These are phyloP conservation scores for Cheilosia vulpina DNA, from an alignment of 2,888 invertebrate species.

Conservation along the genomic window DNA sequence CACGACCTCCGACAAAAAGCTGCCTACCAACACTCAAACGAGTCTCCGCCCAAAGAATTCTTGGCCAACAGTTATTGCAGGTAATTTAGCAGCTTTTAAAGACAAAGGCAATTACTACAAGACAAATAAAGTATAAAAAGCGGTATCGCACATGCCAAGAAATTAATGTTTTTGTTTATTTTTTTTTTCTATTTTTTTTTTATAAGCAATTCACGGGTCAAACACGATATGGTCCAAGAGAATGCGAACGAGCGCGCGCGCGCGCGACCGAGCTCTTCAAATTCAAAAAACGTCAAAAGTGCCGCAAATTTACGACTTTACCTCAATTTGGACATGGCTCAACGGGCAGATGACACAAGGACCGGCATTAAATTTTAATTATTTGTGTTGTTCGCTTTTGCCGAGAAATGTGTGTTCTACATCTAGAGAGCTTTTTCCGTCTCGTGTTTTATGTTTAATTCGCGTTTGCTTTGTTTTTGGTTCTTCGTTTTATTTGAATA, in stretches of 20 bases:
- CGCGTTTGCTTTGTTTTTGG: slow-evolving; percentile 50
- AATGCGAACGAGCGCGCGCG: slow-evolving; percentile 35
- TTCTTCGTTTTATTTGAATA: slow-evolving; percentile 67
- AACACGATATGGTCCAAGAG: slow-evolving; percentile 57
- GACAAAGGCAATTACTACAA: slow-evolving; percentile 55
- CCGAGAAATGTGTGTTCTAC: slow-evolving; percentile 75
- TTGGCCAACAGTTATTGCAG: slow-evolving; percentile 33
- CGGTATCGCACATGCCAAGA: slow-evolving; percentile 68
- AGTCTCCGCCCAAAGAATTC: slow-evolving; percentile 50
- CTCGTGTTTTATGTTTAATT: slow-evolving; percentile 48
- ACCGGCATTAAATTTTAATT: slow-evolving; percentile 74
- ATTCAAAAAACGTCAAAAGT: slow-evolving; percentile 75
- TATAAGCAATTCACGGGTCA: slow-evolving; percentile 51
- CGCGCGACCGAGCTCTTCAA: slow-evolving; percentile 62
- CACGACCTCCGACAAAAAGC: background rate
- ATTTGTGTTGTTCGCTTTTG: slow-evolving; percentile 68
- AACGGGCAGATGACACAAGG: slow-evolving; percentile 74
- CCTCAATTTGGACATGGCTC: slow-evolving; percentile 74
- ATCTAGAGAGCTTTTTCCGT: slow-evolving; percentile 65
- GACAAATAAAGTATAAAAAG: slow-evolving; percentile 53
- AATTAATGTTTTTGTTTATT: slow-evolving; percentile 50
- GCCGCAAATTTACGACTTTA: slow-evolving; percentile 77
- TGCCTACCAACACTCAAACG: slow-evolving; percentile 3
- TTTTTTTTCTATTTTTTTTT: slow-evolving; percentile 19
- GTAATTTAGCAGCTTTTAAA: slow-evolving; percentile 62